Conservation (phyloP, 2,888 invertebrate species). For the Thymelicus acteon region DNA sequence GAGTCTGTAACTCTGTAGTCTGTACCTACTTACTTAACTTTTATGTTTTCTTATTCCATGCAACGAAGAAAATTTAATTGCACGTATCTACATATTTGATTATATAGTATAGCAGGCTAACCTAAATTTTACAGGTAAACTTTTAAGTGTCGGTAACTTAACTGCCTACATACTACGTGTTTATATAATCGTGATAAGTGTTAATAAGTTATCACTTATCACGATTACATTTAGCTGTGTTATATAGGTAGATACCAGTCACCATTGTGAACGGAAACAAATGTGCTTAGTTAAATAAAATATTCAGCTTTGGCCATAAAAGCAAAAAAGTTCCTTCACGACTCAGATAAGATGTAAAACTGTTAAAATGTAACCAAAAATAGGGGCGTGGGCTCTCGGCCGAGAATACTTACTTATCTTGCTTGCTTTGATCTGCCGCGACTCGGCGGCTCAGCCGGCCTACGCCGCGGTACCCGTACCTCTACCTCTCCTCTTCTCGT, state of each 20-base stretch:
- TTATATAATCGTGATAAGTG: no score
- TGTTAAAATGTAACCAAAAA: constrained; percentile 74
- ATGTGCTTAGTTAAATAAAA: constrained; percentile 22
- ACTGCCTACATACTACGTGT: neutral
- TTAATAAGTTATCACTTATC: neutral
- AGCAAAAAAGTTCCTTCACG: constrained; percentile 39
- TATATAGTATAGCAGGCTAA: no score
- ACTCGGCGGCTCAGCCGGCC: constrained; percentile 40
- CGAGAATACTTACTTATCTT: constrained; percentile 67
- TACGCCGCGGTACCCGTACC: constrained; percentile 46
- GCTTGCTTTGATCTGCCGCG: constrained; percentile 70
- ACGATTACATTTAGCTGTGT: neutral
- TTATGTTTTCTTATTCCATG: no score
- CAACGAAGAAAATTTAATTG: no score
- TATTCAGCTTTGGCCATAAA: constrained; percentile 39
- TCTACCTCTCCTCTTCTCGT: constrained; percentile 55
- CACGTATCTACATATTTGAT: no score
- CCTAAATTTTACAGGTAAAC: no score
- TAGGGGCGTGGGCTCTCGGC: constrained; percentile 62
- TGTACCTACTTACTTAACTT: no score
- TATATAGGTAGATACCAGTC: neutral
- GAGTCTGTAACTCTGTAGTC: no score
- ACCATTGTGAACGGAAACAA: constrained; percentile 9
- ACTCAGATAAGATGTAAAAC: constrained; percentile 60
- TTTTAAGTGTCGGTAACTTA: no score